These are phyloP conservation scores for Acrobasis suavella DNA, from an alignment of 2,888 invertebrate species.

Conservation along the genomic window DNA sequence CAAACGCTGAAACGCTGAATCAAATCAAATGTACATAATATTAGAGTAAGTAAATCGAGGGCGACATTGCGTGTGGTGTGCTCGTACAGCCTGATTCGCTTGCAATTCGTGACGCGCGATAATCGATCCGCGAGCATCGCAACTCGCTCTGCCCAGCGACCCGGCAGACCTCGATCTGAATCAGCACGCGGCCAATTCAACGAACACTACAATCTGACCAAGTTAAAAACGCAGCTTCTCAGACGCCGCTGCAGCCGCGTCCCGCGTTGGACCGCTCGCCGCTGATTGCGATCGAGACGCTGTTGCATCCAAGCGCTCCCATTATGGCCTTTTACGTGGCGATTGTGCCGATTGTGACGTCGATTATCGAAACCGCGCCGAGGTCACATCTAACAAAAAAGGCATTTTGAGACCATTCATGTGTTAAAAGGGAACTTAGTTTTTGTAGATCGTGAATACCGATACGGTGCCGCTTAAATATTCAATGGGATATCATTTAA, in stretches of 20 bases:
- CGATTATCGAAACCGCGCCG: slow-evolving; percentile 63
- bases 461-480: slow-evolving; percentile 47
- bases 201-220: slow-evolving; percentile 56
- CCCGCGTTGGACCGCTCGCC: slow-evolving; percentile 39
- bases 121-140: slow-evolving; percentile 56
- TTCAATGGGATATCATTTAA: slow-evolving; percentile 50
- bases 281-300: slow-evolving; percentile 56
- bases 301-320: slow-evolving; percentile 54
- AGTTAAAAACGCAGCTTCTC: slow-evolving; percentile 49
- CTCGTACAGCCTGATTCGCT: slow-evolving; percentile 42
- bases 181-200: slow-evolving; percentile 66
- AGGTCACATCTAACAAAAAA: slow-evolving; percentile 62
- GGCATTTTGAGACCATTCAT: slow-evolving; percentile 50
- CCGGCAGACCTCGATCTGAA: slow-evolving; percentile 71
- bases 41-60: slow-evolving; percentile 23
- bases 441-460: slow-evolving; percentile 46
- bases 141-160: slow-evolving; percentile 57
- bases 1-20: slow-evolving; percentile 22
- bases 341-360: slow-evolving; percentile 66
- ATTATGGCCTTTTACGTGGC: slow-evolving; percentile 66
- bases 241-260: slow-evolving; percentile 38
- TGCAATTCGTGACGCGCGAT: slow-evolving; percentile 56
- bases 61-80: slow-evolving; percentile 44
- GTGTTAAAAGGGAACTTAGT: slow-evolving; percentile 50
- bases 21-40: slow-evolving; percentile 24